Evolutionary conservation across 2,113 vertebrate genomes (phyloP).

Genomic region (Notiomystis cincta): DNA sequence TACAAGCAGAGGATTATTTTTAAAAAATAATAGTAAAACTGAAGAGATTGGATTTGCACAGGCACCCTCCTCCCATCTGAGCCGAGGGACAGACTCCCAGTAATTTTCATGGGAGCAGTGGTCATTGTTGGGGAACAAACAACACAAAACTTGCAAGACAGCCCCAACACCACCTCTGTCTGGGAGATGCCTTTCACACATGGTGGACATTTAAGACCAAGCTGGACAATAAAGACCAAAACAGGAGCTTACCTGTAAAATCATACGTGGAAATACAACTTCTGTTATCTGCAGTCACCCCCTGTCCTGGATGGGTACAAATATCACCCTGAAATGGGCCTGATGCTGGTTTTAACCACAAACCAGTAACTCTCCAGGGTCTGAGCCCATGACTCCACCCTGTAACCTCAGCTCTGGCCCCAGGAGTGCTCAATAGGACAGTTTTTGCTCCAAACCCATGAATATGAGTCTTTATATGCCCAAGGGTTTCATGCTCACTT

Average conservation of each 20-base stretch:
- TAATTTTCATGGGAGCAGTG: not conserved
- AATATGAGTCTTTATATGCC: not conserved
- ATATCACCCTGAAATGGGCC: not conserved
- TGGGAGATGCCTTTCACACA: rapidly evolving
- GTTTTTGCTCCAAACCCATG: not conserved
- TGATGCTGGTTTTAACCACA: not conserved
- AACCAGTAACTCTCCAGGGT: not conserved
- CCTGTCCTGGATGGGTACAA: not conserved
- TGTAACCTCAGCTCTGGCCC: not conserved
- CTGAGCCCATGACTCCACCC: not conserved
- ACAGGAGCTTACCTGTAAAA: not conserved
- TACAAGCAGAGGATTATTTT: constrained; percentile 42
- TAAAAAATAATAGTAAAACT: not conserved
- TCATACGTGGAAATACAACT: not conserved
- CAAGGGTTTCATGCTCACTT: not conserved
- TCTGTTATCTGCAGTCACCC: not conserved
- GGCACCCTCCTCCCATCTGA: not conserved
- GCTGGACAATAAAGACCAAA: not conserved
- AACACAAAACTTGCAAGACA: not conserved
- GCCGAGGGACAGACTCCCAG: not conserved
- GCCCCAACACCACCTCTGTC: not conserved
- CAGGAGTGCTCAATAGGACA: not conserved
- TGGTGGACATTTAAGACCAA: not conserved
- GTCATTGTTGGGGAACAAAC: not conserved
- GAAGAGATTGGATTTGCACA: not conserved